phyloP scores from a whole-genome alignment of 2,113 vertebrate species.

The Cyprinodon tularosa region DNA sequence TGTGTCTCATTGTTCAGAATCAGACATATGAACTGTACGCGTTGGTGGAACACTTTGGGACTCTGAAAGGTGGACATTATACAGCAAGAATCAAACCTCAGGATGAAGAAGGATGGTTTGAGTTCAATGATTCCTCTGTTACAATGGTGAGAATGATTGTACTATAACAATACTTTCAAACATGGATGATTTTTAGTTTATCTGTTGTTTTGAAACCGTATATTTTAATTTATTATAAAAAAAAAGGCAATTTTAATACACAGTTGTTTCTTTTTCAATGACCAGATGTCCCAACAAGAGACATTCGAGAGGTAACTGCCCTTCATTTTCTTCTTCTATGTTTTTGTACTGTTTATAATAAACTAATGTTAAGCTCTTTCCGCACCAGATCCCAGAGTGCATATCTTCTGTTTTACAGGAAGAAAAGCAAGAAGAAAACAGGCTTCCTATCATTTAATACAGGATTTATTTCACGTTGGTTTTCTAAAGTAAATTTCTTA shows the following conservation, averaged over 20 bases:
- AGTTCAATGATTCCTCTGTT: conserved; percentile 43
- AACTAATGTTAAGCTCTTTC: not conserved
- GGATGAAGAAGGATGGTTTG: conserved; percentile 53
- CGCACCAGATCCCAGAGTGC: not conserved
- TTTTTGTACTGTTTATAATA: not conserved
- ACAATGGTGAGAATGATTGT: not conserved
- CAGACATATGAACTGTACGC: conserved; percentile 8
- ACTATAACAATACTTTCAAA: no score
- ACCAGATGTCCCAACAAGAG: not conserved
- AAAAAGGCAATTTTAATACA: not conserved
- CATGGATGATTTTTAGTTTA: no score
- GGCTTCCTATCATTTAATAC: not conserved
- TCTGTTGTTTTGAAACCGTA: no score
- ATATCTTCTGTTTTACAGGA: conserved; percentile 12
- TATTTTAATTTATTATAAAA: no score
- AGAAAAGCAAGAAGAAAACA: not conserved
- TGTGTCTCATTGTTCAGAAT: accelerated
- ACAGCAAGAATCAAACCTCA: conserved; percentile 52
- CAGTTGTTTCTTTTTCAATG: not conserved
- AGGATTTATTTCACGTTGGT: not conserved
- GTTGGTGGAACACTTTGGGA: conserved; percentile 63
- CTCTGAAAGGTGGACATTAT: conserved; percentile 65
- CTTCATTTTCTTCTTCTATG: not conserved
- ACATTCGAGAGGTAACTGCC: not conserved
- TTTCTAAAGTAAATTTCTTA: not conserved